These are phyloP conservation scores for Pseudonaja textilis DNA, from an alignment of 2,113 vertebrate species.

Conservation along the genomic window DNA sequence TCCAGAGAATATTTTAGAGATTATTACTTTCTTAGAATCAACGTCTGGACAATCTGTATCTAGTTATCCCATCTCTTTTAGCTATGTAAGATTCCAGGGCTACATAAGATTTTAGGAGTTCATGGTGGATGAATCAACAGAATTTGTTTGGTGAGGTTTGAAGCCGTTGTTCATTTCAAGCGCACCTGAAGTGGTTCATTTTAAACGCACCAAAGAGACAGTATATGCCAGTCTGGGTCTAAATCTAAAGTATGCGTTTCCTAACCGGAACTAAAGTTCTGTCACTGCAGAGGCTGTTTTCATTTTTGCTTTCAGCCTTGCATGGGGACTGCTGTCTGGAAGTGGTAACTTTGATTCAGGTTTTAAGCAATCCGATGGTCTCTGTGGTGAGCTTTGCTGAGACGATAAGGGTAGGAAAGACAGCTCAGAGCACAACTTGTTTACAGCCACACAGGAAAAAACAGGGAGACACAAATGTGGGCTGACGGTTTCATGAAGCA, in stretches of 20 bases:
- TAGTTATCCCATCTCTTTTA: constrained; percentile 50
- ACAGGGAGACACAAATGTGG: constrained; percentile 94
- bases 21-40: constrained; percentile 62
- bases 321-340: constrained; percentile 74
- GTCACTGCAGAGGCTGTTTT: constrained; percentile 73
- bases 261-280: constrained; percentile 72
- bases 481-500: constrained; percentile 98
- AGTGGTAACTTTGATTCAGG: constrained; percentile 75
- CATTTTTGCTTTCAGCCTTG: constrained; percentile 70
- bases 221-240: constrained; percentile 66
- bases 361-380: constrained; percentile 70
- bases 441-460: constrained; percentile 87
- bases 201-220: constrained; percentile 69
- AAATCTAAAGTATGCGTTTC: constrained; percentile 67
- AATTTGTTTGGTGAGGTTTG: constrained; percentile 67
- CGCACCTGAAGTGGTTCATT: constrained; percentile 53
- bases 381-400: constrained; percentile 72
- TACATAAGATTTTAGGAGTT: constrained; percentile 43
- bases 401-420: constrained; percentile 73
- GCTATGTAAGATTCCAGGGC: constrained; percentile 51
- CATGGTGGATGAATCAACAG: constrained; percentile 60
- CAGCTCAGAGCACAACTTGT: constrained; percentile 85
- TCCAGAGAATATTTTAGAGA: constrained; percentile 61
- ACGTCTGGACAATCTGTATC: constrained; percentile 63
- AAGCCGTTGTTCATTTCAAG: constrained; percentile 69